phyloP scores from a whole-genome alignment of 2,797 vertebrate genomes.

The Streptopelia turtur region DNA sequence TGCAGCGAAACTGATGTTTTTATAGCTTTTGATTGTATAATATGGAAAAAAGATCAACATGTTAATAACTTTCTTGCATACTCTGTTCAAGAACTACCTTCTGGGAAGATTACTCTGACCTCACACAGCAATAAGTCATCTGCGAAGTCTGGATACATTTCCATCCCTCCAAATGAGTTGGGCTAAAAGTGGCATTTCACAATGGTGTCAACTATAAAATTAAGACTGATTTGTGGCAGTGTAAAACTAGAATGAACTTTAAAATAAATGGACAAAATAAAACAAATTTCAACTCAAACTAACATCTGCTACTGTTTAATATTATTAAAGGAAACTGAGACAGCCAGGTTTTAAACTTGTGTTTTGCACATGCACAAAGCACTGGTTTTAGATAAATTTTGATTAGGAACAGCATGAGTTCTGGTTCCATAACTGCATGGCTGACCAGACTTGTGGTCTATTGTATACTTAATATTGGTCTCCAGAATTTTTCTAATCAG shows the following conservation, averaged over 20 bases:
- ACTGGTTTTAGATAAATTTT: conserved; percentile 52
- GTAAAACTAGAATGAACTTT: not conserved
- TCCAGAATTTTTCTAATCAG: conserved; percentile 67
- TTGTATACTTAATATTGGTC: conserved; percentile 59
- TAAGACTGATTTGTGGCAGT: not conserved
- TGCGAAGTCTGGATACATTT: not conserved
- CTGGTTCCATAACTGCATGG: conserved; percentile 52
- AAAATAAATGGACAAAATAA: not conserved
- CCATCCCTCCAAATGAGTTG: not conserved
- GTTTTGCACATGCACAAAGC: not conserved
- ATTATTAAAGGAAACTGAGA: conserved; percentile 9
- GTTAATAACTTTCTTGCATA: not conserved
- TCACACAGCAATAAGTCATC: not conserved
- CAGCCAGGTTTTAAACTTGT: conserved; percentile 24
- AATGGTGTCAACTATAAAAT: not conserved
- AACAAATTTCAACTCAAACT: not conserved
- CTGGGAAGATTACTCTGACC: not conserved
- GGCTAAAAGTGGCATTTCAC: not conserved
- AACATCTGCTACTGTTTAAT: not conserved
- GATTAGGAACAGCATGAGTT: conserved; percentile 51
- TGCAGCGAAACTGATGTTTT: not conserved
- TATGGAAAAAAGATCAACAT: not conserved
- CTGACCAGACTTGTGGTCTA: conserved; percentile 59
- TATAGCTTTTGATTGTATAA: not conserved
- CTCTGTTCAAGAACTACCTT: not conserved